Evolutionary conservation across 2,888 invertebrate species (phyloP).

Genomic region (Campaea margaritaria): DNA sequence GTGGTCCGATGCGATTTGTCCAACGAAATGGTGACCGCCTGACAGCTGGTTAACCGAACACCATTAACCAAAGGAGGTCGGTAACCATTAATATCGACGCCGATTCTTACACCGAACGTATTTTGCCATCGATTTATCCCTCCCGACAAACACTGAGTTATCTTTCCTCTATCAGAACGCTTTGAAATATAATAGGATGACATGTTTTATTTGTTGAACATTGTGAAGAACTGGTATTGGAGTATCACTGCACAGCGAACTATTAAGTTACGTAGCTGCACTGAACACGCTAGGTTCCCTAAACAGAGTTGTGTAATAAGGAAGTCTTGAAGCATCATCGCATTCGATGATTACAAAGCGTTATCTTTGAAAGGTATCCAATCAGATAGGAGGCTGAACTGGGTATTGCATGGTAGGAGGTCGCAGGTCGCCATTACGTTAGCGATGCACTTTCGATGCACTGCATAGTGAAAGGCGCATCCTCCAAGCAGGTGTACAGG

Average conservation of each 20-base stretch:
- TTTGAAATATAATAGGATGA: conserved; percentile 64
- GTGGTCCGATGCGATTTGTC: conserved; percentile 78
- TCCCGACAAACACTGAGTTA: conserved; percentile 61
- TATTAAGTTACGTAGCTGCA: background rate
- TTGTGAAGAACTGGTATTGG: conserved; percentile 19
- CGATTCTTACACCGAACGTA: conserved; percentile 59
- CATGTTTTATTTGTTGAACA: conserved; percentile 57
- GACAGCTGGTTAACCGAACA: conserved; percentile 73
- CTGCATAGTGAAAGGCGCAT: conserved; percentile 79
- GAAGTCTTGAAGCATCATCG: conserved; percentile 9
- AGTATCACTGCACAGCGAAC: background rate
- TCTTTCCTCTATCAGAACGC: conserved; percentile 63
- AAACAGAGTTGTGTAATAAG: conserved; percentile 12
- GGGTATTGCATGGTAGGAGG: conserved; percentile 23
- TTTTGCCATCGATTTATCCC: conserved; percentile 70
- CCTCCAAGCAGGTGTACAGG: conserved; percentile 62
- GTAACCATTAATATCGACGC: conserved; percentile 53
- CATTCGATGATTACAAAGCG: conserved; percentile 8
- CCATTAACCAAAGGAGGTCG: conserved; percentile 68
- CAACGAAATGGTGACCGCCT: conserved; percentile 68
- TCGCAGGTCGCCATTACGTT: conserved; percentile 73
- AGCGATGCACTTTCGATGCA: conserved; percentile 80
- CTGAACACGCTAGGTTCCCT: conserved; percentile 3
- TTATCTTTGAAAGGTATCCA: conserved; percentile 12
- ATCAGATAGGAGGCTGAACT: conserved; percentile 23